Conservation (phyloP, 2,888 invertebrate genomes). For the Acanthosepion esculentum region DNA sequence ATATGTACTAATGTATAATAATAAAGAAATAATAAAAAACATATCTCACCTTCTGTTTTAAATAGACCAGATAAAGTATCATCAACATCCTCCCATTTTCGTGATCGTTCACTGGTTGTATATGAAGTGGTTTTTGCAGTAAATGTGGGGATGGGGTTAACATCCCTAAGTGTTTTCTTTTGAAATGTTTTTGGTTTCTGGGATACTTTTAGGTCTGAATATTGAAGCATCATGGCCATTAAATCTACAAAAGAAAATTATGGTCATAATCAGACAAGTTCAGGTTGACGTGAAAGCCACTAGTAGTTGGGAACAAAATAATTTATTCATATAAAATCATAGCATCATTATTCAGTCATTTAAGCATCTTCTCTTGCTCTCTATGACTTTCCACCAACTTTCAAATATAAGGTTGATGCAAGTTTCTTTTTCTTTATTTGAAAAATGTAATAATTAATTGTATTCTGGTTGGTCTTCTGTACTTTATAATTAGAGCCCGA, state of each 20-base stretch:
- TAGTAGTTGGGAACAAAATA: no score
- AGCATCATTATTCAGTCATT: no score
- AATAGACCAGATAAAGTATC: slow-evolving; percentile 65
- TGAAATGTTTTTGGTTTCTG: slow-evolving; percentile 69
- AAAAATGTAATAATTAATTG: no score
- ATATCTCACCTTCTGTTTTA: slow-evolving; percentile 58
- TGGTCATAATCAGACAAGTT: not conserved
- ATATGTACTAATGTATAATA: not conserved
- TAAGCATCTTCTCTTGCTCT: no score
- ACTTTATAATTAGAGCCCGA: no score
- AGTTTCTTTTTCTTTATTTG: no score
- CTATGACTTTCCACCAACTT: no score
- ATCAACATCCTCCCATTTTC: slow-evolving; percentile 59
- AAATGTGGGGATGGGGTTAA: slow-evolving; percentile 53
- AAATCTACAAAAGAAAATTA: slow-evolving; percentile 59
- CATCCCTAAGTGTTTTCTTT: slow-evolving; percentile 66
- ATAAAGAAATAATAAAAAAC: not conserved
- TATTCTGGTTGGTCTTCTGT: no score
- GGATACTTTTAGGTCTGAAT: slow-evolving; percentile 70
- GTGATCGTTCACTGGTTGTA: slow-evolving; percentile 63
- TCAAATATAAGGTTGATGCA: no score
- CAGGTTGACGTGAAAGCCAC: not conserved
- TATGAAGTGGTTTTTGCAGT: slow-evolving; percentile 52
- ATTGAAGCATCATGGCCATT: slow-evolving; percentile 72
- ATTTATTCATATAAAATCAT: no score